These are phyloP conservation scores for Enteromius paludinosus DNA, from an alignment of 2,797 vertebrate species.

Conservation along the genomic window DNA sequence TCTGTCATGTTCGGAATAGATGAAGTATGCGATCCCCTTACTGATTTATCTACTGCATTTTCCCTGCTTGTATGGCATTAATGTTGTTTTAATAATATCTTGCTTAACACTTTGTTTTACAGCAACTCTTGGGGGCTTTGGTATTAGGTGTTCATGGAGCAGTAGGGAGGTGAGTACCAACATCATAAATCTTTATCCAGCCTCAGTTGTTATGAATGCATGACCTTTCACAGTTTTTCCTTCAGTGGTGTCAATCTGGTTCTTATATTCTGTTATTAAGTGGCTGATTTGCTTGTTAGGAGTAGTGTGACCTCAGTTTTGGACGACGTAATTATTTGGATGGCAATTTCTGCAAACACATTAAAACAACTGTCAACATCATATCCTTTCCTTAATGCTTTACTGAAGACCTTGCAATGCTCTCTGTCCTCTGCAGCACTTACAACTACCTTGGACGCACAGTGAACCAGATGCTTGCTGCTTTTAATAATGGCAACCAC, in stretches of 20 bases:
- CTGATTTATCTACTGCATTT: not conserved
- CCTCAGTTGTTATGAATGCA: not conserved
- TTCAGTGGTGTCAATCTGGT: not conserved
- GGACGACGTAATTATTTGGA: too few species aligned
- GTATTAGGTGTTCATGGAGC: slow-evolving; percentile 76
- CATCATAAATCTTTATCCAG: not conserved
- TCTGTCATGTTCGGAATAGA: slow-evolving; percentile 89
- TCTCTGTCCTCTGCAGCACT: slow-evolving; percentile 76
- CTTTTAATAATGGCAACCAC: slow-evolving; percentile 80
- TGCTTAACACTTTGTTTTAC: slow-evolving; percentile 28
- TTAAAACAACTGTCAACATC: not conserved
- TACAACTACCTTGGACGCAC: slow-evolving; percentile 89
- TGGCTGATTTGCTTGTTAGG: not conserved
- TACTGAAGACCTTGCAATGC: not conserved
- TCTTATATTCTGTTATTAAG: not conserved
- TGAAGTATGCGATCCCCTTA: slow-evolving; percentile 79
- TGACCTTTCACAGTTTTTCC: not conserved
- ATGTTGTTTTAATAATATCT: not conserved
- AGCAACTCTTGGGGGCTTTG: slow-evolving; percentile 79
- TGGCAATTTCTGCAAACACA: not conserved
- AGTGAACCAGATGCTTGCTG: slow-evolving; percentile 80
- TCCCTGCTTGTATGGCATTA: not conserved
- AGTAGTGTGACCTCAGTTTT: not conserved
- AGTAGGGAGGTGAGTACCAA: slow-evolving; percentile 77
- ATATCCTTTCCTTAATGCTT: not conserved